Evolutionary conservation across 2,888 invertebrate genomes (phyloP).

Genomic region (Molorchus minor): DNA sequence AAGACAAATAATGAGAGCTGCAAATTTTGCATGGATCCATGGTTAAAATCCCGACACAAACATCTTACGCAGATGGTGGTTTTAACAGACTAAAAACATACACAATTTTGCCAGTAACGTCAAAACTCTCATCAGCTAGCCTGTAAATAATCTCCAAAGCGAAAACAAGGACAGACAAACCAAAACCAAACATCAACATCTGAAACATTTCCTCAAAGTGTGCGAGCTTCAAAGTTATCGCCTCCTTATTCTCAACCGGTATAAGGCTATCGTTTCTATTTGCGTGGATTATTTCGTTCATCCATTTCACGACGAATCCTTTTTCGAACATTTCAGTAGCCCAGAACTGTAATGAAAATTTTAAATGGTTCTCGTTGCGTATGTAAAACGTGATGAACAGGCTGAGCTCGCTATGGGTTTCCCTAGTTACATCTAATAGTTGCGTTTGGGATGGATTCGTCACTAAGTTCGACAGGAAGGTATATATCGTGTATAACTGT

Average conservation of each 20-base stretch:
- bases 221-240: constrained; percentile 29
- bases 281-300: constrained; percentile 30
- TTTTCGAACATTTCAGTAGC: constrained; percentile 40
- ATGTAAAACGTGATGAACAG: constrained; percentile 41
- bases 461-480: constrained; percentile 12
- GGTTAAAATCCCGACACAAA: too few species aligned
- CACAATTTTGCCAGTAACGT: constrained; percentile 13
- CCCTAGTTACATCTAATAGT: not conserved
- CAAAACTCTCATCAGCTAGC: constrained; percentile 16
- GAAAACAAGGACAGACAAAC: constrained; percentile 24
- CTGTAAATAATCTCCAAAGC: constrained; percentile 34
- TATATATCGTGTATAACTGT: constrained; percentile 3
- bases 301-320: constrained; percentile 43
- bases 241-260: constrained; percentile 14
- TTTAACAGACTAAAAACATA: constrained; percentile 12
- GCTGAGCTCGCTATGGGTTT: not conserved
- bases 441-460: constrained; percentile 20
- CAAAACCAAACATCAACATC: constrained; percentile 34
- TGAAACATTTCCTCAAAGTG: constrained; percentile 43
- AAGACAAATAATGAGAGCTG: too few species aligned
- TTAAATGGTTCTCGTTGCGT: constrained; percentile 31
- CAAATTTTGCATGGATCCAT: too few species aligned
- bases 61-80: constrained; percentile 2
- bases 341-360: constrained; percentile 40
- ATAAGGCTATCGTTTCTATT: constrained; percentile 21